phyloP scores from a whole-genome alignment of 2,888 invertebrate genomes.

The Acanthoscelides obtectus region DNA sequence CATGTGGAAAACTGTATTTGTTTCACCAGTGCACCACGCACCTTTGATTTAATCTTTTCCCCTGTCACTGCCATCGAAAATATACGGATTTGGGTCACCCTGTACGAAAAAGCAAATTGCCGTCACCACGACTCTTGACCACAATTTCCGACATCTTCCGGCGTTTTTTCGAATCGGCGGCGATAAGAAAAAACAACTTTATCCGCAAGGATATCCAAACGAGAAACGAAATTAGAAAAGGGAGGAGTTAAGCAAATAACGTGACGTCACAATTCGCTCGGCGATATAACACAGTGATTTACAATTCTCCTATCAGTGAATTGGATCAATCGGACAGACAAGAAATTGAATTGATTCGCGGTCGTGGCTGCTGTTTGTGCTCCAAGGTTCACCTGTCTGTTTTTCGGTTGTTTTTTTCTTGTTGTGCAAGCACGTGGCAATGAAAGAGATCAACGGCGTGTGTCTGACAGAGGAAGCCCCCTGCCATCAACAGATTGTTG shows the following conservation, averaged over 20 bases:
- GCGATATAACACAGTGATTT: constrained; percentile 34
- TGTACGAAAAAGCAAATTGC: too few species aligned
- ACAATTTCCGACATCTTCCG: background rate
- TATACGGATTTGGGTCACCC: too few species aligned
- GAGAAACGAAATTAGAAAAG: constrained; percentile 30
- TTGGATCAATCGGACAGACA: constrained; percentile 4
- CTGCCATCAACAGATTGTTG: background rate
- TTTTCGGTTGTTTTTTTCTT: constrained; percentile 1
- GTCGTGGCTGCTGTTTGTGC: background rate
- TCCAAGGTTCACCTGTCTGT: constrained; percentile 1
- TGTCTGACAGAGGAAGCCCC: background rate
- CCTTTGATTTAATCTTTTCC: too few species aligned
- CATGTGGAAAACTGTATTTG: too few species aligned
- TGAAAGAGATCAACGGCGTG: constrained; percentile 1
- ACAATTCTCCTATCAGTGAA: constrained; percentile 25
- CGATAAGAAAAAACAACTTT: constrained; percentile 17
- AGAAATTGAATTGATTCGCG: background rate
- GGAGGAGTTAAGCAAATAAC: constrained; percentile 39
- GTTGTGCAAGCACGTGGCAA: background rate
- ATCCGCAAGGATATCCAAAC: constrained; percentile 34
- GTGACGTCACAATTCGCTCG: constrained; percentile 35
- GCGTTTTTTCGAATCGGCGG: background rate
- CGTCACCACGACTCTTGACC: background rate
- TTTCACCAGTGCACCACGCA: too few species aligned
- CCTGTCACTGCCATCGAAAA: too few species aligned